Conservation (phyloP, 2,113 vertebrate species). For the Oceanodroma tethys region DNA sequence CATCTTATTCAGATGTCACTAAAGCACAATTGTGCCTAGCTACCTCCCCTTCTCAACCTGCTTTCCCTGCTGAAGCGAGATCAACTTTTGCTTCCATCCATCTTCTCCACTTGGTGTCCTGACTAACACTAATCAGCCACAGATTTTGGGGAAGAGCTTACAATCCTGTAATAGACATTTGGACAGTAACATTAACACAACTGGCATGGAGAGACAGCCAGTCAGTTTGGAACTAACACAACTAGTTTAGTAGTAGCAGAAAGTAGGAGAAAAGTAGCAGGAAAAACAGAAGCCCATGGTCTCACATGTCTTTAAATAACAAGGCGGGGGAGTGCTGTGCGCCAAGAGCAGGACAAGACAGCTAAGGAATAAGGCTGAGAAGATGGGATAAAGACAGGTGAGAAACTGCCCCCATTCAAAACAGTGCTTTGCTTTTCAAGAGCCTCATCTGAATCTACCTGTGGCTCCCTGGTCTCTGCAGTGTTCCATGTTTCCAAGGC, state of each 20-base stretch:
- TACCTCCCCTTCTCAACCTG: background rate
- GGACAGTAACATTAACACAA: background rate
- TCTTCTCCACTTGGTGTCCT: background rate
- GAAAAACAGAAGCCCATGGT: background rate
- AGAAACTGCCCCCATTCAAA: background rate
- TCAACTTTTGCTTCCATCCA: background rate
- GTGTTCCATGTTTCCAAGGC: background rate
- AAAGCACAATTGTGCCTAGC: background rate
- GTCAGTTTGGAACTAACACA: background rate
- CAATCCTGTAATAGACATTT: background rate
- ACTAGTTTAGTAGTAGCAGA: background rate
- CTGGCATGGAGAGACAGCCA: background rate
- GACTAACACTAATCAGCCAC: background rate
- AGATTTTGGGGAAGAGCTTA: background rate
- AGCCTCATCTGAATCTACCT: background rate
- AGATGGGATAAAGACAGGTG: background rate
- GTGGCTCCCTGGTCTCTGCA: background rate
- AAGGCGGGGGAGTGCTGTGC: background rate
- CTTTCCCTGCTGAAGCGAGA: background rate
- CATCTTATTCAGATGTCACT: background rate
- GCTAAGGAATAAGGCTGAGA: background rate
- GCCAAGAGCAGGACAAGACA: background rate
- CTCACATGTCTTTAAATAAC: background rate
- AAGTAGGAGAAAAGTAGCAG: background rate
- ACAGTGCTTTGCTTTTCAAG: background rate